A percentile compares a stretch with the other conserved stretches of the same genome.
Evolutionary conservation across 2,888 invertebrate genomes (phyloP).

Genomic region (Mesorhabditis belari): DNA sequence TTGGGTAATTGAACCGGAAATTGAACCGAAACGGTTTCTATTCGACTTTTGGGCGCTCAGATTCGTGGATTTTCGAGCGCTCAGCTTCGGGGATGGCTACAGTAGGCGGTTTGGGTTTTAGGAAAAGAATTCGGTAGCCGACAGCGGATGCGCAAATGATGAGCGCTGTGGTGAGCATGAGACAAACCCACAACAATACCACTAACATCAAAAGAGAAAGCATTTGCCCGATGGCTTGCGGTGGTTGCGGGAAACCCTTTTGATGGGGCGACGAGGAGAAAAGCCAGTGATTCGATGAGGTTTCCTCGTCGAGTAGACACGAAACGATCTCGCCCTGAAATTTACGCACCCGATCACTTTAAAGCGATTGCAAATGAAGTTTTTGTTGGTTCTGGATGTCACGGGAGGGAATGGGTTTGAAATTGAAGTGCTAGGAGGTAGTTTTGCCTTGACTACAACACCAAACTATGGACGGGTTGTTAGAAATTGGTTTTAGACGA

Average conservation of each 20-base stretch:
- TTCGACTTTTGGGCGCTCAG: too few relatives aligned
- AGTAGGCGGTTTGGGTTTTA: background rate
- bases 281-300: constrained; percentile 2
- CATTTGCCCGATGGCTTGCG: constrained; percentile 10
- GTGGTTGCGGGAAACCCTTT: constrained; percentile 11
- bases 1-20: too few relatives aligned
- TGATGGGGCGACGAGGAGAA: constrained; percentile 1
- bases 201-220: constrained; percentile 19
- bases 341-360: constrained; percentile 4
- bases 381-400: too few relatives aligned
- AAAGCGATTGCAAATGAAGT: too few relatives aligned
- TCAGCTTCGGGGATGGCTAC: too few relatives aligned
- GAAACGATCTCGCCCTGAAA: constrained; percentile 28
- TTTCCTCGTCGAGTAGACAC: constrained; percentile 25
- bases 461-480: too few relatives aligned
- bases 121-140: background rate
- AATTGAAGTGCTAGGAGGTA: too few relatives aligned
- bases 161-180: constrained; percentile 12
- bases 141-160: constrained; percentile 8
- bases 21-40: too few relatives aligned
- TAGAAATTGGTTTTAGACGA: too few relatives aligned
- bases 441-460: too few relatives aligned
- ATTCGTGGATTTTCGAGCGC: too few relatives aligned
- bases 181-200: constrained; percentile 20
- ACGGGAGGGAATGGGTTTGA: too few relatives aligned